phyloP scores from a whole-genome alignment of 2,888 invertebrate species.

The Pollenia angustigena region DNA sequence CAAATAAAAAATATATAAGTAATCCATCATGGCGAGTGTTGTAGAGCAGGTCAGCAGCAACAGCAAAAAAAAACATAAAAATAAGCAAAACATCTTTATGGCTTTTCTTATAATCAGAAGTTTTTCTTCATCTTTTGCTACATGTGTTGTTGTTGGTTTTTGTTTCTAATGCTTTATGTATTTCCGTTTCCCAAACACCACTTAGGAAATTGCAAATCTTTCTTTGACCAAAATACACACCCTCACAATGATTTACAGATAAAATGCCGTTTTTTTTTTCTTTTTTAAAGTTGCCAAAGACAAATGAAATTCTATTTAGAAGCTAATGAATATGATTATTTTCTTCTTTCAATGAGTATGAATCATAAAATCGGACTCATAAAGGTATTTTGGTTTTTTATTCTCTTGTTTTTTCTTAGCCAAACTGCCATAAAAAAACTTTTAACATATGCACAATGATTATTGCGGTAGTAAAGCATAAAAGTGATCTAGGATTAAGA shows the following conservation, averaged over 20 bases:
- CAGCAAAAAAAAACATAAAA: constrained; percentile 29
- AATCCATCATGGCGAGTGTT: constrained; percentile 61
- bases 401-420: background rate
- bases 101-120: constrained; percentile 23
- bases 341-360: constrained; percentile 16
- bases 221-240: background rate
- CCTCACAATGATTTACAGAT: constrained; percentile 11
- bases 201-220: constrained; percentile 63
- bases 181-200: constrained; percentile 44
- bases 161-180: constrained; percentile 18
- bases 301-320: constrained; percentile 43
- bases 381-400: constrained; percentile 50
- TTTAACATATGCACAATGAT: constrained; percentile 51
- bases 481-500: constrained; percentile 35
- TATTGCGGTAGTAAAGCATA: constrained; percentile 35
- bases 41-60: constrained; percentile 1
- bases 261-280: background rate
- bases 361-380: constrained; percentile 56
- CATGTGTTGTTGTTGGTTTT: constrained; percentile 1
- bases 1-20: constrained; percentile 47
- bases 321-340: constrained; percentile 25
- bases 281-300: too few species aligned
- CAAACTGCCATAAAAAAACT: constrained; percentile 16
- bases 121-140: constrained; percentile 1
- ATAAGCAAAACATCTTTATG: constrained; percentile 43